A percentile compares a stretch with the other conserved stretches of the same genome.
Evolutionary conservation across 2,888 invertebrate species (phyloP).

Genomic region (Mythimna lalbum): DNA sequence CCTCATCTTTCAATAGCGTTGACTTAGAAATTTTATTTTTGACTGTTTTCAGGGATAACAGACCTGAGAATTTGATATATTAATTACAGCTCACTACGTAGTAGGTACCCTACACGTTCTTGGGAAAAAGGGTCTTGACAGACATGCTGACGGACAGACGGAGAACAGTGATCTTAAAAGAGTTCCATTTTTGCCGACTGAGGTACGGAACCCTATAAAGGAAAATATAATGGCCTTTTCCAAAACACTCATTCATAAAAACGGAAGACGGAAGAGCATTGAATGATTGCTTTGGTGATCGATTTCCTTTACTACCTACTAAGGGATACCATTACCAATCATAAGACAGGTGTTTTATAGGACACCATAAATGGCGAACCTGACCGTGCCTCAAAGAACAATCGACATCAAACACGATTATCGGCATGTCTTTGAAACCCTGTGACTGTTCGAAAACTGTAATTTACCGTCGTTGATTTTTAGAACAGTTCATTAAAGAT

Average conservation of each 20-base stretch:
- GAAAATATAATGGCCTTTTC: neutral
- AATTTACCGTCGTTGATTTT: slow-evolving; percentile 79
- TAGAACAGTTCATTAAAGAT: slow-evolving; percentile 75
- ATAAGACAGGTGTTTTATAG: slow-evolving; percentile 50
- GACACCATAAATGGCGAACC: slow-evolving; percentile 32
- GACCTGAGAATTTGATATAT: too few species aligned
- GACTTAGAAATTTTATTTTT: too few species aligned
- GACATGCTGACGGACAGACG: too few species aligned
- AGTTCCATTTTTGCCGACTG: too few species aligned
- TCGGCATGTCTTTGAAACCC: slow-evolving; percentile 47
- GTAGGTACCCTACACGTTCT: too few species aligned
- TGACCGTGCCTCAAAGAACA: slow-evolving; percentile 16
- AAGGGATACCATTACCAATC: slow-evolving; percentile 10
- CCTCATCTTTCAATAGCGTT: too few species aligned
- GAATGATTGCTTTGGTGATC: slow-evolving; percentile 17
- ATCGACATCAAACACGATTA: slow-evolving; percentile 17
- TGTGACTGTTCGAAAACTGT: slow-evolving; percentile 65
- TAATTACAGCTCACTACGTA: too few species aligned
- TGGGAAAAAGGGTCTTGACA: too few species aligned
- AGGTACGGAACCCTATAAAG: too few species aligned
- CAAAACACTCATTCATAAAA: slow-evolving; percentile 10
- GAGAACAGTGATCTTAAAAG: too few species aligned
- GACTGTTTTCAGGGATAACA: too few species aligned
- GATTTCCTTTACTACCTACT: slow-evolving; percentile 47
- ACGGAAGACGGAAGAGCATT: slow-evolving; percentile 46